Evolutionary conservation across 2,113 vertebrate genomes (phyloP).

Genomic region (Pangasianodon gigas): DNA sequence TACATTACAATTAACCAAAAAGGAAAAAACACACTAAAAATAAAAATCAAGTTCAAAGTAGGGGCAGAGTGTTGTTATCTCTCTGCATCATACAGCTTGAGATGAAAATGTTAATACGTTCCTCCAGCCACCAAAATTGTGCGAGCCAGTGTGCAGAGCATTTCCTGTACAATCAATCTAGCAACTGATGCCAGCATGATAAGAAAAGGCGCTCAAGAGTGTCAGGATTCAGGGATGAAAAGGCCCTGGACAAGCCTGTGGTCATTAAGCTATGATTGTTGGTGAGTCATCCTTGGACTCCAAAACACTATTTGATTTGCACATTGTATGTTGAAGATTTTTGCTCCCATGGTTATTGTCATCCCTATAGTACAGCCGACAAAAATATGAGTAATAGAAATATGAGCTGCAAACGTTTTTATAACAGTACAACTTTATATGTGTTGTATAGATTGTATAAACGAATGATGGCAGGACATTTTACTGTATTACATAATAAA

Average conservation of each 20-base stretch:
- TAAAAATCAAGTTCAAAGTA: background rate
- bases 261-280: background rate
- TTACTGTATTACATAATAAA: background rate
- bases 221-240: background rate
- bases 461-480: background rate
- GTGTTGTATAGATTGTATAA: background rate
- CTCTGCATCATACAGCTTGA: background rate
- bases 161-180: background rate
- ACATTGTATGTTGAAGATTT: background rate
- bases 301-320: background rate
- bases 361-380: too few relatives aligned
- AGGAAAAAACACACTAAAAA: background rate
- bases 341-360: background rate
- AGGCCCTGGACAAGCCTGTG: background rate
- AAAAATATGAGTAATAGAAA: background rate
- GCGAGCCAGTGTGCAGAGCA: background rate
- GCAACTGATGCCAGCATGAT: background rate
- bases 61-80: background rate
- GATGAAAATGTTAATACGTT: background rate
- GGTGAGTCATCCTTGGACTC: background rate
- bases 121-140: background rate
- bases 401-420: background rate
- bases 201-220: background rate
- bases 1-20: background rate
- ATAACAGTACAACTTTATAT: conserved; percentile 16